A percentile compares a stretch with the other conserved stretches of the same genome.
phyloP scores from a whole-genome alignment of 2,888 invertebrate species.

The Spodoptera exigua region DNA sequence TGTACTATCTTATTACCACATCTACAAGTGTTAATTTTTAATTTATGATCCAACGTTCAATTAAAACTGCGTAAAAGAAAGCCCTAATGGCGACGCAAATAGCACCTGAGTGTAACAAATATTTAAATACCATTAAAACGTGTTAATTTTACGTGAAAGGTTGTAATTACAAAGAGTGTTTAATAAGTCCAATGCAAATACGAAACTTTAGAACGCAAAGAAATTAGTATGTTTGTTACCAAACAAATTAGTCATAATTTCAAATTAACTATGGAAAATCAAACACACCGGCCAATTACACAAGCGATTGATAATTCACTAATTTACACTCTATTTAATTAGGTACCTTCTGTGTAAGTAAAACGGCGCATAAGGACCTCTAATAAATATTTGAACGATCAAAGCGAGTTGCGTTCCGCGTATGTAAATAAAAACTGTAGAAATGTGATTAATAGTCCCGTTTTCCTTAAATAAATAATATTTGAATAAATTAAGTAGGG shows the following conservation, averaged over 20 bases:
- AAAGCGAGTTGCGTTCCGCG: conserved; percentile 80
- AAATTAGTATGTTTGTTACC: conserved; percentile 32
- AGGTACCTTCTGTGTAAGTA: conserved; percentile 55
- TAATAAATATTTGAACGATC: conserved; percentile 82
- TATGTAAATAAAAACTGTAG: conserved; percentile 86
- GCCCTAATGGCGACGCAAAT: conserved; percentile 23
- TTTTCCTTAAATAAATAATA: conserved; percentile 89
- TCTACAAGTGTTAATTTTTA: conserved; percentile 26
- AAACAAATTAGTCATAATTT: conserved; percentile 33
- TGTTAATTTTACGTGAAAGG: conserved; percentile 42
- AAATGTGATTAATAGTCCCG: conserved; percentile 88
- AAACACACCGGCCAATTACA: conserved; percentile 32
- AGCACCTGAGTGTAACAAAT: conserved; percentile 40
- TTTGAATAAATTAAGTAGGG: conserved; percentile 87
- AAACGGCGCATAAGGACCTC: conserved; percentile 70
- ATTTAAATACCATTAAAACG: conserved; percentile 53
- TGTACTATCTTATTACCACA: neutral
- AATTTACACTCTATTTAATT: conserved; percentile 53
- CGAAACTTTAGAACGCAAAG: conserved; percentile 9
- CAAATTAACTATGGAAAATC: conserved; percentile 23
- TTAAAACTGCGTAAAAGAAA: conserved; percentile 26
- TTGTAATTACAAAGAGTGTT: conserved; percentile 41
- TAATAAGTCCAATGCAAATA: conserved; percentile 39
- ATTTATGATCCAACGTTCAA: conserved; percentile 18
- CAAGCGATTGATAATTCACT: conserved; percentile 50